Conservation (phyloP, 1,140 invertebrate genomes). For the Drosophila yakuba region DNA sequence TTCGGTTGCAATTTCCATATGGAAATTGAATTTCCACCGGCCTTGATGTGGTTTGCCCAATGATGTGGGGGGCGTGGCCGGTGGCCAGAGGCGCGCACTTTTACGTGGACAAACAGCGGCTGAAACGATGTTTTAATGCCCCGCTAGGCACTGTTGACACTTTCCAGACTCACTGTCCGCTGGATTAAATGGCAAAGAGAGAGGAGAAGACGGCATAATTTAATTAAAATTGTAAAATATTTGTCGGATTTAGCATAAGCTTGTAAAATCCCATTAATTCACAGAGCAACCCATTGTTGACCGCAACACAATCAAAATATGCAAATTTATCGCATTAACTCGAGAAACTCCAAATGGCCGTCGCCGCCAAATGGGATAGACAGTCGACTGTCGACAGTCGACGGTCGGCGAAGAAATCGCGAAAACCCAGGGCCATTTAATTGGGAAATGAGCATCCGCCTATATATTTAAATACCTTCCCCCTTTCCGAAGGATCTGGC, state of each 20-base stretch:
- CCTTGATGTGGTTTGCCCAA: constrained; percentile 60
- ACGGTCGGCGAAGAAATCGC: constrained; percentile 50
- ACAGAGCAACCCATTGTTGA: constrained; percentile 82
- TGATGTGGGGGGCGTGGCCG: constrained; percentile 21
- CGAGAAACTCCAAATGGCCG: constrained; percentile 64
- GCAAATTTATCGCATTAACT: constrained; percentile 84
- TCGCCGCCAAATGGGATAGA: constrained; percentile 32
- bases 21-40: constrained; percentile 74
- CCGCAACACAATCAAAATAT: constrained; percentile 84
- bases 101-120: constrained; percentile 6
- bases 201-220: constrained; percentile 72
- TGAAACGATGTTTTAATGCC: constrained; percentile 49
- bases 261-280: constrained; percentile 80
- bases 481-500: constrained; percentile 1
- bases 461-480: constrained; percentile 4
- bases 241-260: constrained; percentile 81
- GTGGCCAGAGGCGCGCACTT: constrained; percentile 1
- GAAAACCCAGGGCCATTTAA: constrained; percentile 65
- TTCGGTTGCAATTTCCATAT: constrained; percentile 68
- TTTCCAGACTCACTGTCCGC: constrained; percentile 37
- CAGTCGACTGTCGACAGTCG: constrained; percentile 15
- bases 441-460: constrained; percentile 62
- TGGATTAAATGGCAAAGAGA: constrained; percentile 46
- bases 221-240: constrained; percentile 83
- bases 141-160: constrained; percentile 37